Evolutionary conservation across 2,797 vertebrate species (phyloP).

Genomic region (Parotocinclus haroldoi): DNA sequence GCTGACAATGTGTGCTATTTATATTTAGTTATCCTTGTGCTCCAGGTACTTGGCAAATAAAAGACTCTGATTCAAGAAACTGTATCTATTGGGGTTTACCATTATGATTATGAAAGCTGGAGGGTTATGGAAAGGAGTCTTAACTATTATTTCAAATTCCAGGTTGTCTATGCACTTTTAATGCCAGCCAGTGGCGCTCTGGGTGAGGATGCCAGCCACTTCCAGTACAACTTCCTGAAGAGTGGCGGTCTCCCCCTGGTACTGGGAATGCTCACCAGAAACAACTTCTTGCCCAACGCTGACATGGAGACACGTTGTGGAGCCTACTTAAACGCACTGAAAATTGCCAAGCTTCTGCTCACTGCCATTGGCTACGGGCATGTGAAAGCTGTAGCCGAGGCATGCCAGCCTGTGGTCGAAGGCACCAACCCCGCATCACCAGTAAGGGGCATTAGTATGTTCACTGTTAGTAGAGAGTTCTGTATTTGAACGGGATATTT

Average conservation of each 20-base stretch:
- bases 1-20: no score
- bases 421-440: conserved; percentile 87
- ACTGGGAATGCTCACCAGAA: conserved; percentile 96
- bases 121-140: neutral
- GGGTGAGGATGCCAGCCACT: conserved; percentile 94
- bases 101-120: no score
- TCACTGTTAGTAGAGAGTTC: neutral
- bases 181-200: conserved; percentile 97
- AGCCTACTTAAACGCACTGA: conserved; percentile 93
- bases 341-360: conserved; percentile 92
- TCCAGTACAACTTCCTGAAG: conserved; percentile 96
- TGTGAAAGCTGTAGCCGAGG: conserved; percentile 95
- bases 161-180: conserved; percentile 98
- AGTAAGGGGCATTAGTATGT: conserved; percentile 62
- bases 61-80: no score
- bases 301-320: conserved; percentile 96
- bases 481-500: neutral
- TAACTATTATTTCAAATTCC: conserved; percentile 1
- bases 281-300: conserved; percentile 95
- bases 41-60: no score
- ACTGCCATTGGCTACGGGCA: conserved; percentile 95
- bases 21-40: no score
- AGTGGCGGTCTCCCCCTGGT: conserved; percentile 94
- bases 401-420: conserved; percentile 90
- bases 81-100: no score